Conservation (phyloP, 2,113 vertebrate genomes). For the Nothoprocta pentlandii region DNA sequence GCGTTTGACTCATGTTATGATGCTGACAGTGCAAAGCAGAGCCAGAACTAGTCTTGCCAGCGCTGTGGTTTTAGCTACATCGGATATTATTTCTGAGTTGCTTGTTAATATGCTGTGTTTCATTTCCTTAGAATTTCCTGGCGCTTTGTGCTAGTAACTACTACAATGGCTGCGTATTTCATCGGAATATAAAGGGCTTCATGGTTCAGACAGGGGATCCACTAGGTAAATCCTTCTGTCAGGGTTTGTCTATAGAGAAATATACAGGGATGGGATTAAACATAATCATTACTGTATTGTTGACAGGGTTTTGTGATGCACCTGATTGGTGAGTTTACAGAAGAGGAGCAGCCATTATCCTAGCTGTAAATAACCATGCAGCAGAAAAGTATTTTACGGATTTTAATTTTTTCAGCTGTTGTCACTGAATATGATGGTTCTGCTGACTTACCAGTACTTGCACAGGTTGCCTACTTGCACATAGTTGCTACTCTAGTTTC, state of each 20-base stretch:
- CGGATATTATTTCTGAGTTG: not conserved
- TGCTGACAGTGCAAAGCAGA: not conserved
- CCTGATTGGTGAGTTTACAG: not conserved
- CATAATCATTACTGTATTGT: not conserved
- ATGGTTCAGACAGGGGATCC: constrained; percentile 99
- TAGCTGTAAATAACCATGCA: not conserved
- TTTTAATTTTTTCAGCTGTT: not conserved
- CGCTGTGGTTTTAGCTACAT: not conserved
- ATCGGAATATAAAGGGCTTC: constrained; percentile 98
- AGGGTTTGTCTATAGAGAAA: not conserved
- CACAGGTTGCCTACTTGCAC: not conserved
- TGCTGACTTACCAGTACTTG: not conserved
- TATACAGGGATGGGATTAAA: not conserved
- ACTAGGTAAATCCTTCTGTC: constrained; percentile 82
- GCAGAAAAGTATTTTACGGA: not conserved
- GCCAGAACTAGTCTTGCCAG: not conserved
- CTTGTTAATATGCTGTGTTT: constrained; percentile 53
- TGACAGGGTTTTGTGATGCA: not conserved
- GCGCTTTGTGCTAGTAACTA: constrained; percentile 94
- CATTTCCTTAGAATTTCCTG: constrained; percentile 90
- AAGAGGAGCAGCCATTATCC: not conserved
- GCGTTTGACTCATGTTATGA: not conserved
- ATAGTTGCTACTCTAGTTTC: not conserved
- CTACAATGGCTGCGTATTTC: constrained; percentile 92
- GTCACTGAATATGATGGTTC: not conserved